Evolutionary conservation across 2,888 invertebrate genomes (phyloP).

Genomic region (Meganola albula): DNA sequence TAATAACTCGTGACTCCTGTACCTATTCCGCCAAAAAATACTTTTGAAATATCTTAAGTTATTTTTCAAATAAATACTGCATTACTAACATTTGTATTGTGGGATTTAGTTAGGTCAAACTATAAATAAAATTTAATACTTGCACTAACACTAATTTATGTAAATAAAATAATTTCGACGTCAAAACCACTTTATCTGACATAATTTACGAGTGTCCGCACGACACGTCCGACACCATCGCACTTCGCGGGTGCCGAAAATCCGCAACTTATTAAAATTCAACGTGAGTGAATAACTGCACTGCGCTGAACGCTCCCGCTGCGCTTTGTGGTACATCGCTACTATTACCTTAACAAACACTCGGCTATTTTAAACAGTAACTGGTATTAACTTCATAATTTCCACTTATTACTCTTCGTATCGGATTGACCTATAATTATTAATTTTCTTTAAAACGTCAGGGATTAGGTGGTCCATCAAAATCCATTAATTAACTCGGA

Average conservation of each 20-base stretch:
- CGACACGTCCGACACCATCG: slow-evolving; percentile 25
- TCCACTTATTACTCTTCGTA: slow-evolving; percentile 30
- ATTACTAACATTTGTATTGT: no score
- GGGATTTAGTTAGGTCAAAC: no score
- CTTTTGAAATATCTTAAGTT: no score
- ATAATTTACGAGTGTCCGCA: slow-evolving; percentile 35
- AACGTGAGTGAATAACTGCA: slow-evolving; percentile 65
- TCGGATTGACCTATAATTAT: slow-evolving; percentile 52
- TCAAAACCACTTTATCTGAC: slow-evolving; percentile 35
- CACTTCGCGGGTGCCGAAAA: slow-evolving; percentile 47
- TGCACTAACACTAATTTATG: slow-evolving; percentile 22
- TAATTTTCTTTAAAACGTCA: slow-evolving; percentile 47
- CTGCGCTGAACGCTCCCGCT: slow-evolving; percentile 40
- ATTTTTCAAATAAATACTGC: no score
- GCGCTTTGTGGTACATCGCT: slow-evolving; percentile 31
- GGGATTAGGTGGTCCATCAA: slow-evolving; percentile 62
- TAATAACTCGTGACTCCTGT: no score
- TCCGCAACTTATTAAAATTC: slow-evolving; percentile 72
- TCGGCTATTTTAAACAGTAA: slow-evolving; percentile 10
- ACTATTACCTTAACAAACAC: slow-evolving; percentile 17
- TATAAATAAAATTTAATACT: no score
- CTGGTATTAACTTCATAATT: slow-evolving; percentile 13
- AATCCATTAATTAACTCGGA: slow-evolving; percentile 70
- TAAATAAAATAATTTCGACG: slow-evolving; percentile 30
- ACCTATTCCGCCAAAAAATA: no score